A percentile compares a stretch with the other conserved stretches of the same genome.
These are phyloP conservation scores for Xiphorhynchus erythropygius DNA, from an alignment of 2,797 vertebrate species.

Conservation along the genomic window DNA sequence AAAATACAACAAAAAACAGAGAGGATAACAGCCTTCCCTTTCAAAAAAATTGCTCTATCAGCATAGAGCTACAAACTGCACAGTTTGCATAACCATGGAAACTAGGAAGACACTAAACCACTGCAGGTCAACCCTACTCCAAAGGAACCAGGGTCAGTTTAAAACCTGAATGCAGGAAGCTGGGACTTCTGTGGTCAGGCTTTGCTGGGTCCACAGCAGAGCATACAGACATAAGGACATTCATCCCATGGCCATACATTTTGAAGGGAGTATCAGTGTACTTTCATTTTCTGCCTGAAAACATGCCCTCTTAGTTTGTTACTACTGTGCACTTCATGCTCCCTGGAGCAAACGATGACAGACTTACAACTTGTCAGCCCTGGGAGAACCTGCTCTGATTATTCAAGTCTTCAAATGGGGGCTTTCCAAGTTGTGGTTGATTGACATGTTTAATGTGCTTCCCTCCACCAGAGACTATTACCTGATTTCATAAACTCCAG, in stretches of 20 bases:
- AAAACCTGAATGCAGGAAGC: background rate
- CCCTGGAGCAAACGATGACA: background rate
- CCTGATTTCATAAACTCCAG: slow-evolving; percentile 8
- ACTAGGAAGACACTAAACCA: background rate
- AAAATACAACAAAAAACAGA: background rate
- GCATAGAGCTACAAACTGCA: background rate
- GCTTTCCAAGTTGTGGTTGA: background rate
- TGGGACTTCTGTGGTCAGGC: background rate
- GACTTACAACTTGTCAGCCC: background rate
- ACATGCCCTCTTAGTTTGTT: background rate
- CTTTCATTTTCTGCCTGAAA: background rate
- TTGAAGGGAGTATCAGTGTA: background rate
- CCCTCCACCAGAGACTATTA: slow-evolving; percentile 14
- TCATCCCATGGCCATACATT: background rate
- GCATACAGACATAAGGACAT: background rate
- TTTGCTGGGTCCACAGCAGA: background rate
- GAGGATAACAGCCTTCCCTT: background rate
- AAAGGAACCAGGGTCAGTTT: background rate
- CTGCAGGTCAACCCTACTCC: background rate
- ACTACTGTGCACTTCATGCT: background rate
- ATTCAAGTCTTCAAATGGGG: background rate
- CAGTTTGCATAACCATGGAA: background rate
- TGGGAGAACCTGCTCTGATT: background rate
- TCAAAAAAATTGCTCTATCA: background rate
- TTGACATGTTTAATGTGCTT: slow-evolving; percentile 13